These are phyloP conservation scores for Eretmocerus hayati DNA, from an alignment of 2,888 invertebrate species.

Conservation along the genomic window DNA sequence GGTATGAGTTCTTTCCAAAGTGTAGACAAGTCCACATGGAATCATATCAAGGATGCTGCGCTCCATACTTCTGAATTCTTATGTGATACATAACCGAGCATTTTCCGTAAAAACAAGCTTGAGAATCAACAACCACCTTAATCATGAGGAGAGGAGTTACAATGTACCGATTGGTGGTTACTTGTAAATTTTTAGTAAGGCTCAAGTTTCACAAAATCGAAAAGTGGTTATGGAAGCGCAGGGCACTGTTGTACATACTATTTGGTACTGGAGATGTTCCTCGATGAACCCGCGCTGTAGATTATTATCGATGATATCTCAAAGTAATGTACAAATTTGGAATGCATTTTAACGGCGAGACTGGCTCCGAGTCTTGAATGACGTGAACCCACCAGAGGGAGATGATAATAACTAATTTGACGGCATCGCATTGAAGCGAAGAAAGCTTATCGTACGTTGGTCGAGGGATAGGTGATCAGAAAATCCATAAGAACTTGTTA, in stretches of 20 bases:
- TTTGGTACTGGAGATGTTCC: slow-evolving; percentile 14
- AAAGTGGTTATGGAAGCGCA: slow-evolving; percentile 9
- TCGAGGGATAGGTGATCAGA: slow-evolving; percentile 18
- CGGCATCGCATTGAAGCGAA: slow-evolving; percentile 3
- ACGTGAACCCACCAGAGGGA: slow-evolving; percentile 24
- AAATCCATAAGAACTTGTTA: slow-evolving; percentile 17
- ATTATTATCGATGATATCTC: slow-evolving; percentile 1
- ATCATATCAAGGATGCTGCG: not conserved
- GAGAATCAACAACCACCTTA: no score
- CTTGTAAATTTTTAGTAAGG: no score
- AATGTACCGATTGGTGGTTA: no score
- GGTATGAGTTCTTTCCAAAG: no score
- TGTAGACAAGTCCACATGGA: no score
- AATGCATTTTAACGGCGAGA: slow-evolving; percentile 24
- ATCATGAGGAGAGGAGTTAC: no score
- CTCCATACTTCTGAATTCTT: not conserved
- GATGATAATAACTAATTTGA: slow-evolving; percentile 22
- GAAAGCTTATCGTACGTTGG: slow-evolving; percentile 11
- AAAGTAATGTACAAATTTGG: slow-evolving; percentile 2
- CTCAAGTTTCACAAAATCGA: no score
- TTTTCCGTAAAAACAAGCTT: no score
- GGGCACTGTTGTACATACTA: slow-evolving; percentile 15
- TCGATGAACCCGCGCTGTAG: slow-evolving; percentile 13
- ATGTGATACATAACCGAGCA: no score
- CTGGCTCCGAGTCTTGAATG: slow-evolving; percentile 24